Base-by-base conservation (phyloP, 2,888 invertebrate genomes). In the Aphodius granarius region DNA sequence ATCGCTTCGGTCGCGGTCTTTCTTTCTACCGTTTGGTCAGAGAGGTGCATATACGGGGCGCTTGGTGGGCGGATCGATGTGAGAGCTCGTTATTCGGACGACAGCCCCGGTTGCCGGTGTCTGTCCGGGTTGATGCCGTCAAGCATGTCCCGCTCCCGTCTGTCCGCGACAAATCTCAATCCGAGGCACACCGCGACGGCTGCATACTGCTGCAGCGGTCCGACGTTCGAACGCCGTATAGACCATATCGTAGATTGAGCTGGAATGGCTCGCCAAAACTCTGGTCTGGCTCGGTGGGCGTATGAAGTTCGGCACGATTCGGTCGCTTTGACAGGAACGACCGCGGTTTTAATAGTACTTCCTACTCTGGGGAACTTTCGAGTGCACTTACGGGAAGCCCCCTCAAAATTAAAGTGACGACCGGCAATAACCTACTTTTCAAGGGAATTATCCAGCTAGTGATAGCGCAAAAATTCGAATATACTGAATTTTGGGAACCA, bases 61-160 rank as follows among this genome's bases (percentile, higher is more conserved):
- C 43, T 43, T 13, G 43, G 43, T 43, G 43, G 13, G 43, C 43
- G 43, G 85, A 86, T 85, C 85, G 84, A 85, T 85, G 85, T 78
- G 77, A 80, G 84, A 83, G 83, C 85, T 83, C 84, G 85, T 86
- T 86, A 86, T 85, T 85, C 85, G 86, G 86, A 84, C 86, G 85
- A 85, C 86, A 85, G 85, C 85, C 85, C 82, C 84, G 78, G 64
- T 63, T 70, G 68, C 74, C 70, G 66, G 72, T 75, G 77, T 75
- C 76, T 78, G 76, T 76, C 74, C 77, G 75, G 78, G 73, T 78
- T 77, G 72, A 77, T 77, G 75, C 75, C 78, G 77, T 78, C 78
- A 78, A 76, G 73, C 73, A 63, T 76, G 77, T 77, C 80, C 75
- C 78, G 78, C 78, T 78, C 78, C 79, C 80, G 43, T 43, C 43